Conservation (phyloP, 1,140 invertebrate genomes). For the Laupala kohalensis region DNA sequence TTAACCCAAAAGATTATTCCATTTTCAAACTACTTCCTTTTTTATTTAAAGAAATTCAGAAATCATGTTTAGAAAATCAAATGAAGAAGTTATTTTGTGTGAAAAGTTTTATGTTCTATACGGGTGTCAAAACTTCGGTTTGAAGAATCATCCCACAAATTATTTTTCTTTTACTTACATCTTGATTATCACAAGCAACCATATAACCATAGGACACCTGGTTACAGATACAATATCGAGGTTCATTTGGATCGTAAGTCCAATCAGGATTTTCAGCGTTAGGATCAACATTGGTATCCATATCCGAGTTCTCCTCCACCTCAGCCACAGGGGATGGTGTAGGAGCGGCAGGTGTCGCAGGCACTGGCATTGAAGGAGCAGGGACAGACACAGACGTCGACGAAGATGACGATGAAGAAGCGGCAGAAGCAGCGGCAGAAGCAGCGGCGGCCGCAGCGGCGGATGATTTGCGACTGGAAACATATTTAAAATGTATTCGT, state of each 20-base stretch:
- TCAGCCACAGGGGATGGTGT: constrained; percentile 1
- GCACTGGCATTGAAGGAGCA: constrained; percentile 14
- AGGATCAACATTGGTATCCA: constrained; percentile 19
- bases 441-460: too few relatives aligned
- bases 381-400: background rate
- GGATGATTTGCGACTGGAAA: too few relatives aligned
- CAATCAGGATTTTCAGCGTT: constrained; percentile 48
- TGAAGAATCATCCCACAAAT: too few relatives aligned
- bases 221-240: constrained; percentile 93
- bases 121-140: too few relatives aligned
- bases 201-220: constrained; percentile 97
- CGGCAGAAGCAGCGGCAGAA: constrained; percentile 16
- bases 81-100: too few relatives aligned
- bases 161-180: too few relatives aligned
- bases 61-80: too few relatives aligned
- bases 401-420: constrained; percentile 9
- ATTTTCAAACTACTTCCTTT: too few relatives aligned
- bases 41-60: too few relatives aligned
- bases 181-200: constrained; percentile 97
- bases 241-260: constrained; percentile 77
- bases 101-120: too few relatives aligned
- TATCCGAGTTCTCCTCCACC: constrained; percentile 15
- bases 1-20: too few relatives aligned
- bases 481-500: too few relatives aligned
- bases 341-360: constrained; percentile 24